Evolutionary conservation across 2,113 vertebrate genomes (phyloP).

Genomic region (Toxostoma redivivum): DNA sequence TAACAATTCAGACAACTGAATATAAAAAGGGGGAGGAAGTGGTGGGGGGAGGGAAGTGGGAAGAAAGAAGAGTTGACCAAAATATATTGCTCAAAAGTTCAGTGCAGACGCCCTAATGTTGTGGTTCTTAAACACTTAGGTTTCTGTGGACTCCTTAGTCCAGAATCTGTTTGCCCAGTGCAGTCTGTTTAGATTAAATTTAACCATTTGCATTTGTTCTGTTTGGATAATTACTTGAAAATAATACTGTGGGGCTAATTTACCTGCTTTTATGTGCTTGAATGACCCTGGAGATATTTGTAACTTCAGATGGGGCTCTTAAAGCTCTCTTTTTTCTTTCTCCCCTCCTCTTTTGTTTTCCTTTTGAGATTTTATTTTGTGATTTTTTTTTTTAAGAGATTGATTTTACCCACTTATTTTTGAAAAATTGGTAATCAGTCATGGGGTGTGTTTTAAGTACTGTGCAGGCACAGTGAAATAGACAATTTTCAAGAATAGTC

Average conservation of each 20-base stretch:
- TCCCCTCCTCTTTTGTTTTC: fast-evolving
- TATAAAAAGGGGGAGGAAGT: background rate
- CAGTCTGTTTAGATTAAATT: background rate
- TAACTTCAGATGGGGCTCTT: background rate
- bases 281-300: background rate
- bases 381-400: background rate
- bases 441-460: background rate
- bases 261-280: background rate
- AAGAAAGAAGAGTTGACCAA: background rate
- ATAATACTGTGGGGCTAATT: background rate
- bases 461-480: background rate
- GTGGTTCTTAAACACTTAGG: background rate
- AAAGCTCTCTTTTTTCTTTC: background rate
- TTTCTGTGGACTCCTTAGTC: background rate
- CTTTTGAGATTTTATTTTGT: background rate
- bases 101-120: background rate
- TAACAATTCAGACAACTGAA: background rate
- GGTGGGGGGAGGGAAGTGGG: fast-evolving
- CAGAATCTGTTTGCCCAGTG: background rate
- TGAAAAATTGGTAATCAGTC: background rate
- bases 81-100: background rate
- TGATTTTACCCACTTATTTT: background rate
- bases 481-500: background rate
- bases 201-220: background rate
- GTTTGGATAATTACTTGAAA: background rate